Evolutionary conservation across 2,888 invertebrate species (phyloP).

Genomic region (Beris chalybata): DNA sequence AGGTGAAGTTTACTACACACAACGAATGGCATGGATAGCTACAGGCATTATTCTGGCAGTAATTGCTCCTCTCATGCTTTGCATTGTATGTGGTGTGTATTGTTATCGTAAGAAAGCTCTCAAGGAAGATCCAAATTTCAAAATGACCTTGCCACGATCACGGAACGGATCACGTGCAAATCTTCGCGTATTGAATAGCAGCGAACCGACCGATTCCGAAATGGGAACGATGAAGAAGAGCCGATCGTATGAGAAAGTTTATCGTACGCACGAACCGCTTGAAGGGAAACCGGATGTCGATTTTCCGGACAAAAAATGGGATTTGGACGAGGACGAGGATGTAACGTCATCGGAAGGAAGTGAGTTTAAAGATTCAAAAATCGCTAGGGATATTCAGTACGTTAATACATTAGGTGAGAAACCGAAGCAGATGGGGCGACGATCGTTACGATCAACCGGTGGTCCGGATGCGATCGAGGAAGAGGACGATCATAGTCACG

Average conservation of each 20-base stretch:
- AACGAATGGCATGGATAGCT: slow-evolving; percentile 72
- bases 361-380: slow-evolving; percentile 64
- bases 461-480: slow-evolving; percentile 43
- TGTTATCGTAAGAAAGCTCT: slow-evolving; percentile 66
- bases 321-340: slow-evolving; percentile 67
- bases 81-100: slow-evolving; percentile 65
- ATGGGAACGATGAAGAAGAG: slow-evolving; percentile 64
- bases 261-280: slow-evolving; percentile 83
- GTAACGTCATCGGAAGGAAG: slow-evolving; percentile 63
- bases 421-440: slow-evolving; percentile 64
- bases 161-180: slow-evolving; percentile 62
- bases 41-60: slow-evolving; percentile 73
- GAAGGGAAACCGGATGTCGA: slow-evolving; percentile 70
- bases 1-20: slow-evolving; percentile 70
- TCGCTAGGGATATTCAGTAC: slow-evolving; percentile 66
- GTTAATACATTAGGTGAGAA: slow-evolving; percentile 58
- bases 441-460: slow-evolving; percentile 57
- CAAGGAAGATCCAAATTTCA: slow-evolving; percentile 62
- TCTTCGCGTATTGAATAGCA: slow-evolving; percentile 58
- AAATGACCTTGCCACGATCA: slow-evolving; percentile 63
- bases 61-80: slow-evolving; percentile 66
- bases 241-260: slow-evolving; percentile 77
- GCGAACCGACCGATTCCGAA: slow-evolving; percentile 42
- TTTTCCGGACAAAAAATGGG: slow-evolving; percentile 81
- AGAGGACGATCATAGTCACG: slow-evolving; percentile 39